Percentiles rank a stretch among this genome's conserved stretches.
Conservation (phyloP, 2,113 vertebrate species). For the Eudyptes chrysolophus region DNA sequence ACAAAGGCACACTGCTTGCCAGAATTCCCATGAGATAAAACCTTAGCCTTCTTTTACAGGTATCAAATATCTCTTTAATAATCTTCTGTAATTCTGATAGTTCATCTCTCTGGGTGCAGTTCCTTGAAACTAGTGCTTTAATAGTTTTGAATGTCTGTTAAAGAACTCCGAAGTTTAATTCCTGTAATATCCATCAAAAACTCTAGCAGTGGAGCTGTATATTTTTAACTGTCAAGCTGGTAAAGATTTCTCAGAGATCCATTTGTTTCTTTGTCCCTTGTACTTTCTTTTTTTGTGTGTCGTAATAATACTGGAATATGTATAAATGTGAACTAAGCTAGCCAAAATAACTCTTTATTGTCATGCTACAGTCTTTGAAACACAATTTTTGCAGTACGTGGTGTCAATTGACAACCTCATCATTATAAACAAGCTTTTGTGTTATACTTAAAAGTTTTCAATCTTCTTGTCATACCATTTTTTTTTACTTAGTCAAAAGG, state of each 20-base stretch:
- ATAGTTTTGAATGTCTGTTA: not conserved
- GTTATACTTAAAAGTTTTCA: constrained; percentile 24
- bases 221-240: constrained; percentile 4
- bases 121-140: constrained; percentile 19
- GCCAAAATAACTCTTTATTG: constrained; percentile 8
- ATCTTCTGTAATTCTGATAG: constrained; percentile 12
- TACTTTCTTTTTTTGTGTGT: not conserved
- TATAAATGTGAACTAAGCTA: not conserved
- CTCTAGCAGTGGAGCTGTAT: not conserved
- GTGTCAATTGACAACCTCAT: not conserved
- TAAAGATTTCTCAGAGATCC: not conserved
- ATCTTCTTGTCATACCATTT: constrained; percentile 18
- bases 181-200: not conserved
- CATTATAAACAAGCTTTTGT: constrained; percentile 3
- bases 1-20: not conserved
- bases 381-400: not conserved
- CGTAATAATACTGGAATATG: not conserved
- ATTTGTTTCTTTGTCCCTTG: not conserved
- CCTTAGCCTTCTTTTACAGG: not conserved
- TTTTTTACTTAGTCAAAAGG: constrained; percentile 25
- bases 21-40: not conserved
- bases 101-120: not conserved
- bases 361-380: not conserved
- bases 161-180: constrained; percentile 8
- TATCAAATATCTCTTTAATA: constrained; percentile 39